Conservation (phyloP, 2,797 vertebrate species). For the Spinus pinus region DNA sequence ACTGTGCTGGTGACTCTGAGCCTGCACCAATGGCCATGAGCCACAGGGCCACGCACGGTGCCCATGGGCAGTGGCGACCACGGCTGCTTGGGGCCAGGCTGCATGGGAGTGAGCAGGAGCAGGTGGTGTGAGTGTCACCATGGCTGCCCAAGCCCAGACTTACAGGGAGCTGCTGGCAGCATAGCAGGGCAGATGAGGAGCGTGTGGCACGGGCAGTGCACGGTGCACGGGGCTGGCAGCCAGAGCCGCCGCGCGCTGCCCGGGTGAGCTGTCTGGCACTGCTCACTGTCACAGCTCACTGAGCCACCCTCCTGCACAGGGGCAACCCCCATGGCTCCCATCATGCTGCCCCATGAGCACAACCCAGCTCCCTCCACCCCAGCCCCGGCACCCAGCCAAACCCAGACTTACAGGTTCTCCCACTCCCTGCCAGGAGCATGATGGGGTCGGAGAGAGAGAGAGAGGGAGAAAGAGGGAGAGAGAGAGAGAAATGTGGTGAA, state of each 20-base stretch:
- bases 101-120: fast-evolving
- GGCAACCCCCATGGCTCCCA: not conserved
- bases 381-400: not conserved
- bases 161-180: not conserved
- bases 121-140: fast-evolving
- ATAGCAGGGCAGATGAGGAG: not conserved
- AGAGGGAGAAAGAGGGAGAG: not conserved
- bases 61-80: fast-evolving
- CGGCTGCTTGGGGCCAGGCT: fast-evolving
- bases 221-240: not conserved
- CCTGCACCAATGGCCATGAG: fast-evolving
- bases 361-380: not conserved
- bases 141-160: not conserved
- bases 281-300: not conserved
- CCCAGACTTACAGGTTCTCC: constrained; percentile 95
- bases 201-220: fast-evolving
- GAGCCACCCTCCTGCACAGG: fast-evolving
- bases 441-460: constrained; percentile 37
- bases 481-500: not conserved
- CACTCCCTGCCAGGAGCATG: constrained; percentile 89
- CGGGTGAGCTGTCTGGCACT: not conserved
- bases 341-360: fast-evolving
- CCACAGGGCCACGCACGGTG: fast-evolving
- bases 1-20: fast-evolving
- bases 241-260: fast-evolving